Evolutionary conservation across 2,888 invertebrate genomes (phyloP).

Genomic region (Kryphioiulus occultus): DNA sequence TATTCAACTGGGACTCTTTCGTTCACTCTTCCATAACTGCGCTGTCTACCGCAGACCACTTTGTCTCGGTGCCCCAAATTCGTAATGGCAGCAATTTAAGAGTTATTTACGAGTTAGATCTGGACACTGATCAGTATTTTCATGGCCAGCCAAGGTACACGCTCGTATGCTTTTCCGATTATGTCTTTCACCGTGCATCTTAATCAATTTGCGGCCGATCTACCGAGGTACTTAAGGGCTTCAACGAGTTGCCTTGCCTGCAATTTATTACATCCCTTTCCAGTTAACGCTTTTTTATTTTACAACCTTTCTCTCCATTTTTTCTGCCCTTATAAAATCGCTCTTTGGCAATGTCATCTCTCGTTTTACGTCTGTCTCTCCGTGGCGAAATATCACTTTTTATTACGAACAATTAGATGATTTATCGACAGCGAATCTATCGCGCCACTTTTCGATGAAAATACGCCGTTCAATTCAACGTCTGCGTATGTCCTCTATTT

Average conservation of each 20-base stretch:
- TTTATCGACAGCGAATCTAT: not conserved
- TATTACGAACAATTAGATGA: conserved; percentile 28
- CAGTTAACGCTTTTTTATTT: conserved; percentile 7
- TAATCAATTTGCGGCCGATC: not conserved
- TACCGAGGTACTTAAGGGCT: not conserved
- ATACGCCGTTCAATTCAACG: not conserved
- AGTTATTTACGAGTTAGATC: not conserved
- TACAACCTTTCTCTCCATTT: conserved; percentile 15
- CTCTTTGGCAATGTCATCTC: not conserved
- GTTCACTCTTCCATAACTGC: not conserved
- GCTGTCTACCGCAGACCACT: not conserved
- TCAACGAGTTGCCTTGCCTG: conserved; percentile 16
- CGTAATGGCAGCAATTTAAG: not conserved
- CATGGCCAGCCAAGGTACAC: not conserved
- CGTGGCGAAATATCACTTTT: conserved; percentile 9
- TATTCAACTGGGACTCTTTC: not conserved
- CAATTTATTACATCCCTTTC: not conserved
- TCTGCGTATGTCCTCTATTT: not conserved
- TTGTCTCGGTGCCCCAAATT: conserved; percentile 11
- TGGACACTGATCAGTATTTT: conserved; percentile 7
- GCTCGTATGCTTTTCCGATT: not conserved
- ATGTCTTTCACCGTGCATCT: not conserved
- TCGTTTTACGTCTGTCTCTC: not conserved
- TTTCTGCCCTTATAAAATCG: not conserved
- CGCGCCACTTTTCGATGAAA: not conserved